Base-by-base conservation (phyloP, 2,888 invertebrate species). In the Platycnemis pennipes region DNA sequence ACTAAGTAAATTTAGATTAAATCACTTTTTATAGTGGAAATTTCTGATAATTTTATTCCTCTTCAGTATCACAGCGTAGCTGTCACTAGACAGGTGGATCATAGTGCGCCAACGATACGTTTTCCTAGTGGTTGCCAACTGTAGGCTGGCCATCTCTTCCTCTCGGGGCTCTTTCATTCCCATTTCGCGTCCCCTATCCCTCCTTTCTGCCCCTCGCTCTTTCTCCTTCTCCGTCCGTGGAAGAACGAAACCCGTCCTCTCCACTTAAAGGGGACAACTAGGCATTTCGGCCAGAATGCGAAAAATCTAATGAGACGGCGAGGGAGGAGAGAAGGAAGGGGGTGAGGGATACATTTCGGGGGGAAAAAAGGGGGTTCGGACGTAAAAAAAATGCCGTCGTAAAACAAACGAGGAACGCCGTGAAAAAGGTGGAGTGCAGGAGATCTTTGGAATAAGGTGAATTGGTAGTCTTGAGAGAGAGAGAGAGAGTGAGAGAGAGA, bases 331-430 rank as follows among this genome's bases (percentile, higher is more conserved):
- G 16, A 44, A 16, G 0, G 42, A 86, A 13, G 42, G 2, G 86
- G 86, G 44, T 19, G 44, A 26, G 44, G 86, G 37, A 86, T 44
- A 86, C 63, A 63, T 63, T 63, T 63, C 63, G 63, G n/a, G n/a
- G n/a, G n/a, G n/a, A 63, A 63, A 63, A 63, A 63, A 8, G 11
- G 63, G 26, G 26, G 63, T 63, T 63, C 44, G 37, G 42, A 42
- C 42, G 86, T 19, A 63, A 49, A 49, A n/a, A 49, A 56, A 63
- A 63, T 63, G 44, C 86, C 42, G 37, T 86, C 86, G 86, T 44
- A 86, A 86, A 86, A 86, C 86, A 86, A 86, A 44, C 42, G 86
- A 86, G 86, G 44, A 77, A n/a, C 77, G 77, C n/a, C 19, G 86
- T 42, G 42, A 86, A 86, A 86, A 42, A 44, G 44, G 44, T 42